Base-by-base conservation (phyloP, 2,888 invertebrate genomes). In the Temnothorax rugatulus region DNA sequence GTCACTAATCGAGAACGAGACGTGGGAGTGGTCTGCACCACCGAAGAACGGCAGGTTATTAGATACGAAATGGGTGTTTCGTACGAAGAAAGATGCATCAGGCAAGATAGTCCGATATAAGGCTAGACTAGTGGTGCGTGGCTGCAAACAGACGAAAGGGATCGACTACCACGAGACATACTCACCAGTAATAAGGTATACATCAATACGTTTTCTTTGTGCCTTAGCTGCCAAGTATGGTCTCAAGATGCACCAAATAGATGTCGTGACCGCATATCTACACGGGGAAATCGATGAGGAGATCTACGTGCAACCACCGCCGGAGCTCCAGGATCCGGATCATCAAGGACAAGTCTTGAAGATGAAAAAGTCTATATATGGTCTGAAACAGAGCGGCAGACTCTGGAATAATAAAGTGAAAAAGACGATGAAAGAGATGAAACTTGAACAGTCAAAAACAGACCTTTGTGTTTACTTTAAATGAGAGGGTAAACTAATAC, bases 301-400 rank as follows among this genome's bases (percentile, higher is more conserved):
- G 5, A 34, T 64, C 15, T 64, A 64, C 64, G 64, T 64, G 18
- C 29, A 7, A 18, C 64, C 64, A 41, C 64, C 64, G 34, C 34
- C 34, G 34, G 34, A 34, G 0, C 34, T 34, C 7, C 34, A 34
- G 5, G 34, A 34, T 0, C 34, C 7, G 7, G 7, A 34, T 34
- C 34, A 18, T 1, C 29, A 9, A 18, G 21, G 18, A 38, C 15
- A 9, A 1, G 21, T n/a, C 0, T 41, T n/a, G 11, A 25, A 25
- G 8, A 4, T 34, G n/a, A 64, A 0, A 21, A 34, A 41, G 15
- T 4, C 41, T 9, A 9, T 29, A 3, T 64, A 64, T 34, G 64
- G 41, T 9, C 7, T 64, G 5, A 64, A 64, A 8, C 64, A 64
- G 18, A 64, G 64, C 15, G n/a, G 64, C 3, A 25, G n/a, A 5